phyloP scores from a whole-genome alignment of 2,113 vertebrate species.

The Calcarius ornatus region DNA sequence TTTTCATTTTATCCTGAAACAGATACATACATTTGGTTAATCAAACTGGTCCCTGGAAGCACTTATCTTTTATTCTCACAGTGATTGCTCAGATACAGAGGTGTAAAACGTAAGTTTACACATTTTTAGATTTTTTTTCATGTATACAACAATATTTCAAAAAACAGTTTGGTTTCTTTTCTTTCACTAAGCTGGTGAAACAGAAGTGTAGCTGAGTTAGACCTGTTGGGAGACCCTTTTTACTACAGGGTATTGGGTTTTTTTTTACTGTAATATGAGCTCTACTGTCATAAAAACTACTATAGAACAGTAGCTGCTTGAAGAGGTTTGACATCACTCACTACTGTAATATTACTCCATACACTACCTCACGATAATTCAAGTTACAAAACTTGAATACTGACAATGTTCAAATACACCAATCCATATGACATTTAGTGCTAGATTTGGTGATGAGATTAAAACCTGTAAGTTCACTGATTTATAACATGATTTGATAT shows the following conservation, averaged over 20 bases:
- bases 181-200: background rate
- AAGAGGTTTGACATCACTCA: background rate
- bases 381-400: background rate
- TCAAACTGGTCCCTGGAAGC: background rate
- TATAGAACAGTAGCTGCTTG: background rate
- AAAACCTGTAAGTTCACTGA: background rate
- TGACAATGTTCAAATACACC: background rate
- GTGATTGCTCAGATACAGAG: background rate
- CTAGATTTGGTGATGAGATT: background rate
- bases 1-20: background rate
- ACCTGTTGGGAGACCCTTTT: background rate
- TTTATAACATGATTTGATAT: background rate
- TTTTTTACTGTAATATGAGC: background rate
- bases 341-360: no score
- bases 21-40: background rate
- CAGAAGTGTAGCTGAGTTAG: background rate
- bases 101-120: background rate
- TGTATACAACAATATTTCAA: background rate
- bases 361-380: background rate
- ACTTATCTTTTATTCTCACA: background rate
- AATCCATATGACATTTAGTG: background rate
- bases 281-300: background rate
- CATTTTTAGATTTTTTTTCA: background rate
- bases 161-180: background rate
- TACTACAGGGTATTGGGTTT: fast-evolving